These are phyloP conservation scores for Manis pentadactyla DNA, from an alignment of 2,797 vertebrate genomes.

Conservation along the genomic window DNA sequence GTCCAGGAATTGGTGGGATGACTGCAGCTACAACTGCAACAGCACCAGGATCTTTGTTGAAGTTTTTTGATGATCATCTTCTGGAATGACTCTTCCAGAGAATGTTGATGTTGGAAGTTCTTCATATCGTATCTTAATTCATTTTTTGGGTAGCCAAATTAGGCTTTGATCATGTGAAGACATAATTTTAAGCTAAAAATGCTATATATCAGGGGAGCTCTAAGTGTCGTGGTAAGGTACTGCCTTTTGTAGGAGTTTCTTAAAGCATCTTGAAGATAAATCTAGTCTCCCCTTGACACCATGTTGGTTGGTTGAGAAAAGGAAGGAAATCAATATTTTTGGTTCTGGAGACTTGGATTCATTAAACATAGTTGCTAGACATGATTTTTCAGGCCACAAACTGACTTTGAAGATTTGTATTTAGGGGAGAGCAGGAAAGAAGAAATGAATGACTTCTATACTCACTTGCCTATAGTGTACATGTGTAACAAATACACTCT, in stretches of 20 bases:
- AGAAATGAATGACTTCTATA: not conserved
- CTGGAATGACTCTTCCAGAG: too few relatives aligned
- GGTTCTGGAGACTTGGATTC: not conserved
- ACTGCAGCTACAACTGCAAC: too few relatives aligned
- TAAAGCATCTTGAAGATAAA: not conserved
- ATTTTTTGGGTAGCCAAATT: too few relatives aligned
- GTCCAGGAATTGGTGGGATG: too few relatives aligned
- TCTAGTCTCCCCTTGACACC: not conserved
- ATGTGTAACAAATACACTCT: not conserved
- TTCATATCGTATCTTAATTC: too few relatives aligned
- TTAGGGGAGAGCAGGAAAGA: not conserved
- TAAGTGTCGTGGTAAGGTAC: not conserved
- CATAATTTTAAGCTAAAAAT: slow-evolving; percentile 21
- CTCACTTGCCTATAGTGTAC: not conserved
- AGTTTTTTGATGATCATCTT: too few relatives aligned
- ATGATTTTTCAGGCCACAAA: not conserved
- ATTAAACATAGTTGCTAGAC: not conserved
- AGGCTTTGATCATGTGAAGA: too few relatives aligned
- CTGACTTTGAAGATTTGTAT: not conserved
- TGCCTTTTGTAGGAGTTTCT: not conserved
- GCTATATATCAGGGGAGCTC: not conserved
- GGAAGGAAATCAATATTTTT: not conserved
- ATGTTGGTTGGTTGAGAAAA: not conserved
- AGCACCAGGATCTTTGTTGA: too few relatives aligned
- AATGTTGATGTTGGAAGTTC: too few relatives aligned